Evolutionary conservation across 2,113 vertebrate species (phyloP), one percentile per base, ranked within the genome.

Genomic region (Tetrax tetrax): DNA sequence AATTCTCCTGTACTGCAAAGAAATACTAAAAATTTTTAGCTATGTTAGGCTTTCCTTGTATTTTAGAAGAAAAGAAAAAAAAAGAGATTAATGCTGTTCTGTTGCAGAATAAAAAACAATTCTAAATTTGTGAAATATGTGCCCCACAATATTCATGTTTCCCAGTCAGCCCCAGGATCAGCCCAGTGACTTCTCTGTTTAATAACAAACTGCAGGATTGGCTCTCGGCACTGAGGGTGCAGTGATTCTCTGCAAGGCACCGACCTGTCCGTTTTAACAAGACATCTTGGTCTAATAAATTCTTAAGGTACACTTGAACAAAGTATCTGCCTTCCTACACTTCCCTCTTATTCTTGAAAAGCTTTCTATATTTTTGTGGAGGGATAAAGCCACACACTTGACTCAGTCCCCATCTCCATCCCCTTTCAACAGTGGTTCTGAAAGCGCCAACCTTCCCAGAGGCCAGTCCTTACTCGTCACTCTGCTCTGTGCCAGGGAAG

Each of bases 381-480:
- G 7, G 10, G 14, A 68, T 35, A 61, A 78, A 89, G 53, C 15
- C 25, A 56, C 41, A 14, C 6, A 9, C 25, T 38, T 50, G 12
- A 69, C n/a, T 69, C 2, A 1, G 15, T 51, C 23, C 19, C 59
- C 31, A 6, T 43, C 60, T 54, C n/a, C 33, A 41, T 53, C n/a
- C 45, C 21, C 21, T 79, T 74, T 22, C 41, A 43, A 6, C 37
- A 27, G 27, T 14, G 35, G 18, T 29, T 65, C 57, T 51, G 31
- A 59, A 57, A 59, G n/a, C 0, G 3, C 21, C 65, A 16, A 8
- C 12, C 8, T 47, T 59, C 56, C 15, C 1, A 0, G 28, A 29
- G 45, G 17, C 33, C 84, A 27, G 64, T 27, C 11, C 6, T 5
- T 4, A 3, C 19, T 48, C 1, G 0, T 5, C 3, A 2, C 15